These are phyloP conservation scores for Austrolebias charrua DNA, from an alignment of 2,797 vertebrate species.

Conservation along the genomic window DNA sequence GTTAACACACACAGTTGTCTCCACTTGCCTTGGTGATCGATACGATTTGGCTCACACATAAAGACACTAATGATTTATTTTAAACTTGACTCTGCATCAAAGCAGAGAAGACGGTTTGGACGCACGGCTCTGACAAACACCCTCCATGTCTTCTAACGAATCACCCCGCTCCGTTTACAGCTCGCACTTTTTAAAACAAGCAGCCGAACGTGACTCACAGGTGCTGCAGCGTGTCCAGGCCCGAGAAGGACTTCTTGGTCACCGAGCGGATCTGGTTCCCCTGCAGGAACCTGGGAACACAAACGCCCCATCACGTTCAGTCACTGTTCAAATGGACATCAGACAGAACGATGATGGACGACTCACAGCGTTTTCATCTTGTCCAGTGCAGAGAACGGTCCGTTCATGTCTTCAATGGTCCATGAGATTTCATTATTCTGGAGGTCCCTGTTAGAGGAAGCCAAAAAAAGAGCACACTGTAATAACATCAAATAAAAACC, in stretches of 20 bases:
- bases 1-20: conserved; percentile 38
- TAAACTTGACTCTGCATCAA: conserved; percentile 59
- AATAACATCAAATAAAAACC: conserved; percentile 45
- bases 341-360: not conserved
- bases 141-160: conserved; percentile 48
- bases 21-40: conserved; percentile 56
- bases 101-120: conserved; percentile 50
- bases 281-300: conserved; percentile 84
- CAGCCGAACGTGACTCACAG: conserved; percentile 85
- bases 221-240: conserved; percentile 91
- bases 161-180: conserved; percentile 60
- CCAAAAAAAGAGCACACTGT: conserved; percentile 47
- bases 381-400: conserved; percentile 93
- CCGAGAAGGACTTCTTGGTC: conserved; percentile 97
- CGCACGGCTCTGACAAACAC: conserved; percentile 44
- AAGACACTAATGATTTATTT: conserved; percentile 47
- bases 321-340: not conserved
- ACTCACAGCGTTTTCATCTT: conserved; percentile 91
- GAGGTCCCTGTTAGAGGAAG: conserved; percentile 82
- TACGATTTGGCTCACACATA: conserved; percentile 56
- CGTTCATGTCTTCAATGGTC: conserved; percentile 98
- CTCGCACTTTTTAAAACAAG: conserved; percentile 51
- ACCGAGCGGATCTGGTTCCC: conserved; percentile 95
- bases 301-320: conserved; percentile 19
- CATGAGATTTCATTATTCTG: conserved; percentile 98